These are phyloP conservation scores for Drosophila buzzatii DNA, from an alignment of 2,888 invertebrate genomes.

Conservation along the genomic window DNA sequence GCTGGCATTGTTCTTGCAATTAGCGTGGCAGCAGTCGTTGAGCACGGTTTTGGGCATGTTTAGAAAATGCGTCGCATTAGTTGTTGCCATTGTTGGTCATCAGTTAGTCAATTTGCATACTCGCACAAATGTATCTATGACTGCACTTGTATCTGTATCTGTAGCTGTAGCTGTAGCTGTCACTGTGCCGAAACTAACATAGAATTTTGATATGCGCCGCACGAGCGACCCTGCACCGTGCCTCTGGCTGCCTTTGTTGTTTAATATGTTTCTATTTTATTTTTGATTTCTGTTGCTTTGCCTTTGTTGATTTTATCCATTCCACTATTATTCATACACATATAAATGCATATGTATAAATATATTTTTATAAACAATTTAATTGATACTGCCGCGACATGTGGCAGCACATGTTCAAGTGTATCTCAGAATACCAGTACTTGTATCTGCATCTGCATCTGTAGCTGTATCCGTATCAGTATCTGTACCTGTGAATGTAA, in stretches of 20 bases:
- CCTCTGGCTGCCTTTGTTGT: slow-evolving; percentile 18
- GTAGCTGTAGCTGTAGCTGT: slow-evolving; percentile 2
- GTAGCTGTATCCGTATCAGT: slow-evolving; percentile 11
- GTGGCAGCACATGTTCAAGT: slow-evolving; percentile 25
- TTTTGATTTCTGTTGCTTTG: slow-evolving; percentile 3
- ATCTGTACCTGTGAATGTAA: slow-evolving; percentile 20
- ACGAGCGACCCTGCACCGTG: slow-evolving; percentile 14
- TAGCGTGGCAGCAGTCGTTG: slow-evolving; percentile 7
- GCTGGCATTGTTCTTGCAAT: slow-evolving; percentile 24
- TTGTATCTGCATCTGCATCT: slow-evolving; percentile 31
- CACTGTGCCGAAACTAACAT: slow-evolving; percentile 21
- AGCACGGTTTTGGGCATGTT: slow-evolving; percentile 36
- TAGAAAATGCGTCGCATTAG: slow-evolving; percentile 27
- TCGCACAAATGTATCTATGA: slow-evolving; percentile 10
- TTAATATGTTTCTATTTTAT: slow-evolving; percentile 13
- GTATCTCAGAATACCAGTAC: slow-evolving; percentile 1
- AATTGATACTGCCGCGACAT: slow-evolving; percentile 65
- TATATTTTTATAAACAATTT: slow-evolving; percentile 30
- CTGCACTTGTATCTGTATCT: slow-evolving; percentile 5
- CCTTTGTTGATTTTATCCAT: slow-evolving; percentile 11
- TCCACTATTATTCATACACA: slow-evolving; percentile 19
- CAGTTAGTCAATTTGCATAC: slow-evolving; percentile 31
- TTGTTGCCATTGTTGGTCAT: slow-evolving; percentile 19
- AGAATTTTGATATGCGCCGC: slow-evolving; percentile 29
- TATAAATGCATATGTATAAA: slow-evolving; percentile 17